Base-by-base conservation (phyloP, 2,888 invertebrate species). In the Trissolcus japonicus region DNA sequence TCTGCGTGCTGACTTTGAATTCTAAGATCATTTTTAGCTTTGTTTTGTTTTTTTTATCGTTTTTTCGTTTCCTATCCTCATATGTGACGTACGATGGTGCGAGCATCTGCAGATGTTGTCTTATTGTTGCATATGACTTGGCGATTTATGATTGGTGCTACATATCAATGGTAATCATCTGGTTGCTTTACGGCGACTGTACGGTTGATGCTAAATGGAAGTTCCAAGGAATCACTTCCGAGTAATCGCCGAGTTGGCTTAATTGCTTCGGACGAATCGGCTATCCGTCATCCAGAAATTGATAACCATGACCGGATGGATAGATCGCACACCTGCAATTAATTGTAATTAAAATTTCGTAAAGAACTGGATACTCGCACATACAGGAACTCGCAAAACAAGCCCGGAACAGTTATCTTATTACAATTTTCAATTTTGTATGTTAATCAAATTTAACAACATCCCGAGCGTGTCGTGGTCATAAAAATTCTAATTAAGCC, bases 51-150 rank as follows among this genome's bases (percentile, higher is more conserved):
- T 29, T 6, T 29, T 29, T 9, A 4, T 29, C 6, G 1, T 6
- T 29, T 2, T 4, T 29, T 29, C 29, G 6, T 9, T 6, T 29
- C 6, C 29, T 29, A 9, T 4, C 4, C 29, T 29, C 35, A 35
- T 11, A 4, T 29, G 25, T 25, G 25, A 25, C 25, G 43, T 43
- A 60, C 19, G 4, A 19, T 4, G 48, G 19, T n/a, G 13, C 14
- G 29, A 41, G 14, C 4, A 50, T 35, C 17, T 55, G 60, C 29
- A 50, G 62, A 67, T 43, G 55, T 56, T 62, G 74, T 74, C 67
- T 68, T 62, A 67, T 74, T 74, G 74, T 74, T 74, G 62, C 66
- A 51, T 68, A 68, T 74, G 74, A 74, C 74, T 67, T 9, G 40
- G 40, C 74, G n/a, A 46, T 57, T 67, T 74, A 46, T n/a, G 55